These are phyloP conservation scores for Strigamia crassipes DNA, from an alignment of 2,888 invertebrate species.

Conservation along the genomic window DNA sequence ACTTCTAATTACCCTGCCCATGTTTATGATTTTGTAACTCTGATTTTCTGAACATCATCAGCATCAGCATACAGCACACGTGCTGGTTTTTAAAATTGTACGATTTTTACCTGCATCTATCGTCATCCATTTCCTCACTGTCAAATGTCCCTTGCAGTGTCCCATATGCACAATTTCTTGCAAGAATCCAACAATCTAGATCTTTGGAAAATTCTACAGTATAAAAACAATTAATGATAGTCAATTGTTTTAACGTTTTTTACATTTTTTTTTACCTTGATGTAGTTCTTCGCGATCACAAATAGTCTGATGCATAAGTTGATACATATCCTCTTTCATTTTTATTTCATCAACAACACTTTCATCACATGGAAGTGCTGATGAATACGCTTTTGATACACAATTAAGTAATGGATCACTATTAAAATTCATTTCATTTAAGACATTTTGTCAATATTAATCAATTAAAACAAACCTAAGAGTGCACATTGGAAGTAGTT, in stretches of 20 bases:
- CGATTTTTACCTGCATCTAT: neutral
- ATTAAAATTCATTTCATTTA: neutral
- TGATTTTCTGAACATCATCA: no score
- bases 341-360: neutral
- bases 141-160: neutral
- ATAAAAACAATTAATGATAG: neutral
- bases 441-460: no score
- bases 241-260: neutral
- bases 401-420: neutral
- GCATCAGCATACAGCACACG: no score
- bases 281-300: neutral
- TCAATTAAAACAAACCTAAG: neutral
- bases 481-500: neutral
- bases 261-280: neutral
- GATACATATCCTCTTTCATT: conserved; percentile 1
- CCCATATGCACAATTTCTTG: neutral
- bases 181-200: neutral
- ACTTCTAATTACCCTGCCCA: no score
- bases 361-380: neutral
- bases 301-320: neutral
- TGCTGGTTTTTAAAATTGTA: no score
- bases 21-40: neutral
- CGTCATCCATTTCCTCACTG: neutral
- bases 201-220: neutral
- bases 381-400: neutral